Evolutionary conservation across 2,888 invertebrate species (phyloP).

Genomic region (Ichneumoninae sp.): DNA sequence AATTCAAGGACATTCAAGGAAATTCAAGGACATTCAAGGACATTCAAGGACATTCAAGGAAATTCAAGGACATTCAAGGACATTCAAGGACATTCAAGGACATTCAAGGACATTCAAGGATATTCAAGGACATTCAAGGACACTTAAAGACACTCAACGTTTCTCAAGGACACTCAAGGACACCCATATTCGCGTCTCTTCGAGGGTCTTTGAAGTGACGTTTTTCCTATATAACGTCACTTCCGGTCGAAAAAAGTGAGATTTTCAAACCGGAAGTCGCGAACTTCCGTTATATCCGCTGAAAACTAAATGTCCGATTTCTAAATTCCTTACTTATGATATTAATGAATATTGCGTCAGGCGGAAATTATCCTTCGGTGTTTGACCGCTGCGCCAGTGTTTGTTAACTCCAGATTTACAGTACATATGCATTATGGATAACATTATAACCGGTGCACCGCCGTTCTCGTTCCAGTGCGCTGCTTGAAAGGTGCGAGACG

Average conservation of each 20-base stretch:
- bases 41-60: no score
- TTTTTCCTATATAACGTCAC: neutral
- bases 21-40: no score
- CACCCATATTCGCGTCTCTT: no score
- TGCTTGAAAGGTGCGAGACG: slow-evolving; percentile 22
- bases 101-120: no score
- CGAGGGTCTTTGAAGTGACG: neutral
- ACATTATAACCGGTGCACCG: slow-evolving; percentile 43
- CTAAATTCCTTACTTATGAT: neutral
- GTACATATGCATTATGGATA: slow-evolving; percentile 22
- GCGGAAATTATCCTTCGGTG: slow-evolving; percentile 1
- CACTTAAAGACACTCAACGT: no score
- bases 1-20: no score
- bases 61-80: no score
- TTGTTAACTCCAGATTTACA: slow-evolving; percentile 12
- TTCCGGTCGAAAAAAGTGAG: neutral
- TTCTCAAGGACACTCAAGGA: no score
- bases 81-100: no score
- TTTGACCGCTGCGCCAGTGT: neutral
- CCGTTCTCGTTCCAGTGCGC: slow-evolving; percentile 36
- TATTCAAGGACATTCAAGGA: no score
- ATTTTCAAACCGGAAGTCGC: neutral
- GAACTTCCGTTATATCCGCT: neutral
- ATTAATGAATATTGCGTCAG: neutral
- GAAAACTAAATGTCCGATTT: neutral